Conservation (phyloP, 2,888 invertebrate species). For the Julus scandinavius region DNA sequence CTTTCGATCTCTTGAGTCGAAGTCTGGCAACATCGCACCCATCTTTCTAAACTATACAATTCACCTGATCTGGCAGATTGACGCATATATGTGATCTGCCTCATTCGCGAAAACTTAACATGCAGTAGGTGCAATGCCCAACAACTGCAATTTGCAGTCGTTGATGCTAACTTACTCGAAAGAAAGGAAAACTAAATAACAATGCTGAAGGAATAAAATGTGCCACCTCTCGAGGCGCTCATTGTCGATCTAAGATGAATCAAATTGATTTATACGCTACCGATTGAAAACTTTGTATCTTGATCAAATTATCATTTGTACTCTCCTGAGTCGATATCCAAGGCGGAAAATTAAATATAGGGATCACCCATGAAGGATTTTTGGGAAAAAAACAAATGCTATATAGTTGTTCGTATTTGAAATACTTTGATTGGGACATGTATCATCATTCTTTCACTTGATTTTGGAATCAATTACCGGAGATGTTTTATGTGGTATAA, state of each 20-base stretch:
- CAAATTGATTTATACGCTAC: neutral
- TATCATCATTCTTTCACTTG: too few relatives aligned
- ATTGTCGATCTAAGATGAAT: neutral
- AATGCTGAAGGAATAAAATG: neutral
- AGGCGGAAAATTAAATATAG: neutral
- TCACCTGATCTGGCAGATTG: constrained; percentile 9
- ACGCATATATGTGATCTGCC: neutral
- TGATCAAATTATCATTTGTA: neutral
- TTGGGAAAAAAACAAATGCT: too few relatives aligned
- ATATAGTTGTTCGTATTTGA: too few relatives aligned
- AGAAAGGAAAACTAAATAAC: neutral
- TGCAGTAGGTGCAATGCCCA: neutral
- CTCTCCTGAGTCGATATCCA: neutral
- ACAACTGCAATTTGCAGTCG: neutral
- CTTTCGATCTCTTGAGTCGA: neutral
- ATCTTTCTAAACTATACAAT: neutral
- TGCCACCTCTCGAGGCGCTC: neutral
- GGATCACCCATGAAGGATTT: too few relatives aligned
- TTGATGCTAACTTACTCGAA: neutral
- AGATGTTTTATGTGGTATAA: too few relatives aligned
- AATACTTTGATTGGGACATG: too few relatives aligned
- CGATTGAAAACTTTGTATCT: neutral
- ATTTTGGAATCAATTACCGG: too few relatives aligned
- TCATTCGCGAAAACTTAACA: neutral
- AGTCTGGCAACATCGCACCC: neutral